These are phyloP conservation scores for Orthosia gothica DNA, from an alignment of 2,888 invertebrate genomes.

Conservation along the genomic window DNA sequence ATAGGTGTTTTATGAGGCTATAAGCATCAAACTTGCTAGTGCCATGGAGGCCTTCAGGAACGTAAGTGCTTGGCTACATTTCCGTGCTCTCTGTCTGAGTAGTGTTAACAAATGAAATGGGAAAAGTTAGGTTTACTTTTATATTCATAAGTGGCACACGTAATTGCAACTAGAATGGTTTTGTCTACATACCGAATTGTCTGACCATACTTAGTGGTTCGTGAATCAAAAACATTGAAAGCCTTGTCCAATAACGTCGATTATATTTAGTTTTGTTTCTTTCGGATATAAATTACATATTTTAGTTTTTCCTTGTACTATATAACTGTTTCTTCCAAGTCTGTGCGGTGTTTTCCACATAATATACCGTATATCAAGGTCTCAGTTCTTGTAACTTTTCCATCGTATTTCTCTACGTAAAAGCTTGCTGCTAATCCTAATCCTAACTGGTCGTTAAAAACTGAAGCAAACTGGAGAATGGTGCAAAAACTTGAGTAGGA, in stretches of 20 bases:
- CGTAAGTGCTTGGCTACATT: slow-evolving; percentile 22
- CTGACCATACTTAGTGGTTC: neutral
- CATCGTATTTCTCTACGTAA: slow-evolving; percentile 60
- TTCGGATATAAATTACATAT: neutral
- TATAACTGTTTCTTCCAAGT: neutral
- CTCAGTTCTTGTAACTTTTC: slow-evolving; percentile 49
- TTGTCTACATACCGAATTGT: neutral
- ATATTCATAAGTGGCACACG: neutral
- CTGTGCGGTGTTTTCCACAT: slow-evolving; percentile 26
- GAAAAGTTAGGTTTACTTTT: slow-evolving; percentile 18
- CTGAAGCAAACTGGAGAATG: slow-evolving; percentile 80
- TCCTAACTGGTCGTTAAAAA: slow-evolving; percentile 75
- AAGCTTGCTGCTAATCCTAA: slow-evolving; percentile 67
- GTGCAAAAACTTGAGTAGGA: slow-evolving; percentile 77
- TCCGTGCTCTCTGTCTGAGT: neutral
- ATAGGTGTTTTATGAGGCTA: slow-evolving; percentile 66
- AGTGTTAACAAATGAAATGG: slow-evolving; percentile 24
- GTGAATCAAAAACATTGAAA: neutral
- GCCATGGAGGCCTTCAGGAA: slow-evolving; percentile 54
- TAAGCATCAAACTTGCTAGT: slow-evolving; percentile 61
- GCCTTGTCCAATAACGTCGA: neutral
- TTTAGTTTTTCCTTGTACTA: slow-evolving; percentile 7
- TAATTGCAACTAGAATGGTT: neutral
- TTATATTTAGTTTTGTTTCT: slow-evolving; percentile 12
- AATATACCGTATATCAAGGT: slow-evolving; percentile 42